phyloP scores from a whole-genome alignment of 2,113 vertebrate species.

The Trogon melanurus region DNA sequence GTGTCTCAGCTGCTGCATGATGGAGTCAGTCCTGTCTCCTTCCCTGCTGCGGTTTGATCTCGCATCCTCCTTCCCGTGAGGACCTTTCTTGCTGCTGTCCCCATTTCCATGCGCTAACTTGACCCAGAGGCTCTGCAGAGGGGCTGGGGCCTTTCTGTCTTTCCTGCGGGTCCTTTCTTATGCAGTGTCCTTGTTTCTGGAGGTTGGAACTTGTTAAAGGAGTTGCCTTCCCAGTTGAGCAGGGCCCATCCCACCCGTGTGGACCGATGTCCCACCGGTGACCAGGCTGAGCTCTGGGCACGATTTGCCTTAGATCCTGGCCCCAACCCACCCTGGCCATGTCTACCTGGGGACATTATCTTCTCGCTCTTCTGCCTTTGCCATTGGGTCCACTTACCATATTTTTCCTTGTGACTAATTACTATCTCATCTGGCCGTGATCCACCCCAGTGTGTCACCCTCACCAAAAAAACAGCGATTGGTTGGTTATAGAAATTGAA shows the following conservation, averaged over 20 bases:
- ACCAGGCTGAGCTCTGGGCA: neutral
- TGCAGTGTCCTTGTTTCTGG: neutral
- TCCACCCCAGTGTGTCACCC: neutral
- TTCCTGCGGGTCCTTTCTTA: neutral
- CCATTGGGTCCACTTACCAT: neutral
- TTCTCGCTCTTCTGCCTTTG: neutral
- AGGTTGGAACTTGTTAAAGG: neutral
- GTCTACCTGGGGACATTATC: neutral
- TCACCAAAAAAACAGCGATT: neutral
- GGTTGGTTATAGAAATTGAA: neutral
- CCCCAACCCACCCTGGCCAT: neutral
- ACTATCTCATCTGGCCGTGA: neutral
- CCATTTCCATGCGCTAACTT: neutral
- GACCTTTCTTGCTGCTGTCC: conserved; percentile 29
- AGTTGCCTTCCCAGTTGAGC: neutral
- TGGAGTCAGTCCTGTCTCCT: conserved; percentile 15
- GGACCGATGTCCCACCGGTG: neutral
- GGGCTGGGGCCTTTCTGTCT: neutral
- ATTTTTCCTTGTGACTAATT: neutral
- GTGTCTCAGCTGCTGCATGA: fast-evolving
- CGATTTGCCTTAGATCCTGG: neutral
- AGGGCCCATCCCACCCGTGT: neutral
- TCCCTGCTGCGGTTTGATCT: neutral
- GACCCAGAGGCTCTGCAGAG: neutral
- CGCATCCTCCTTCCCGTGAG: conserved; percentile 4